phyloP scores from a whole-genome alignment of 2,113 vertebrate genomes.

The Lanius ludovicianus region DNA sequence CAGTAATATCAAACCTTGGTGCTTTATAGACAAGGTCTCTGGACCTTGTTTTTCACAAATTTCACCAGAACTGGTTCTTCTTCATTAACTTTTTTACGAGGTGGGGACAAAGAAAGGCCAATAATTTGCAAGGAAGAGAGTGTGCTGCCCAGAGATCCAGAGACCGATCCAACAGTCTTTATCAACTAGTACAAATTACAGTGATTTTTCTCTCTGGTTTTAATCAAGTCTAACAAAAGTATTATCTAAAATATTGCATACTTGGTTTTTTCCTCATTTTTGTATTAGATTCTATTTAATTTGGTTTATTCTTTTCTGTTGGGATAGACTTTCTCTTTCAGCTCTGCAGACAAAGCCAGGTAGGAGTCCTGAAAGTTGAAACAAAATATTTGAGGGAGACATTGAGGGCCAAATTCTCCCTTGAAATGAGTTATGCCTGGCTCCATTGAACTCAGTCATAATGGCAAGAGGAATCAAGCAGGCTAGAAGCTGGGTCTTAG shows the following conservation, averaged over 20 bases:
- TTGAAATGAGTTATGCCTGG: not conserved
- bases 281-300: not conserved
- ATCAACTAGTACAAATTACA: not conserved
- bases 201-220: not conserved
- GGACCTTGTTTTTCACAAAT: conserved; percentile 12
- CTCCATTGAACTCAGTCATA: not conserved
- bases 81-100: not conserved
- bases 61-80: not conserved
- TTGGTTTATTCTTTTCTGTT: not conserved
- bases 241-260: not conserved
- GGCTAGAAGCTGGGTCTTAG: not conserved
- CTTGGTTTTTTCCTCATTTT: not conserved
- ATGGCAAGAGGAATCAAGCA: not conserved
- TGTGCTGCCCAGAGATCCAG: not conserved
- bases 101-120: not conserved
- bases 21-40: not conserved
- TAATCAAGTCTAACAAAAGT: not conserved
- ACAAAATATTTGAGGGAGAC: not conserved
- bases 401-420: not conserved
- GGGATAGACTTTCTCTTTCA: not conserved
- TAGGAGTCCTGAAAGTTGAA: not conserved
- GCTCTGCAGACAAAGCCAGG: not conserved
- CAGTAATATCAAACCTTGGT: not conserved
- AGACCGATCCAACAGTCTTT: not conserved
- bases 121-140: not conserved